Base-by-base conservation (phyloP, 2,113 vertebrate species). In the Scatophagus argus region DNA sequence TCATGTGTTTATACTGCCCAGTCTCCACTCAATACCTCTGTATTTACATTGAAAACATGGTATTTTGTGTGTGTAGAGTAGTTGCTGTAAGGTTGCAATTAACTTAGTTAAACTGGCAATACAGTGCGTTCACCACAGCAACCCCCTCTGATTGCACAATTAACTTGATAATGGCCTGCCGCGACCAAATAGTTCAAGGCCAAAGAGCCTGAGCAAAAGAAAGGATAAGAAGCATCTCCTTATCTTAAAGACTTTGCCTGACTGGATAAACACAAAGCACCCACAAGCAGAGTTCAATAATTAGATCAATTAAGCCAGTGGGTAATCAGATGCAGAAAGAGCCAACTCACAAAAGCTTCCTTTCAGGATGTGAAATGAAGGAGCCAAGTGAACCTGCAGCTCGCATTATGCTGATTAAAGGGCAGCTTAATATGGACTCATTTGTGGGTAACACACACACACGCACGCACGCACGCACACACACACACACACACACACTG, bases 301-400 rank as follows among this genome's bases (percentile, higher is more conserved):
- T 92, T 88, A 92, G 89, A 94, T 93, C 91, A 94, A 93, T 95
- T 93, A 92, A 93, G 90, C 91, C 59, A 60, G 74, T 54, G 84
- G 91, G 87, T 91, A 93, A 94, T 94, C 88, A 93, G 90, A 89
- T 87, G 85, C 82, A 82, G 67, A 83, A 74, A 82, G 77, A 87
- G 56, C 77, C 67, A 14, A 13, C 63, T 83, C 72, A 87, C 83
- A 91, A 90, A 83, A 85, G 82, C 75, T 87, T 68, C 64, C 66
- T 83, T 88, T 88, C 86, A 87, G 84, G 68, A 47, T 77, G 75
- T 78, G 79, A 84, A 87, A 82, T 63, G 72, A 80, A 81, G 77
- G 72, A 74, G 58, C 63, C 65, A 44, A 74, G 44, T 83, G 77
- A 90, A 90, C 84, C 84, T 81, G 72, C 71, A 81, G 78, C 51